Base-by-base conservation (phyloP, 2,888 invertebrate genomes). In the Imbricaverruca yamaguchii region DNA sequence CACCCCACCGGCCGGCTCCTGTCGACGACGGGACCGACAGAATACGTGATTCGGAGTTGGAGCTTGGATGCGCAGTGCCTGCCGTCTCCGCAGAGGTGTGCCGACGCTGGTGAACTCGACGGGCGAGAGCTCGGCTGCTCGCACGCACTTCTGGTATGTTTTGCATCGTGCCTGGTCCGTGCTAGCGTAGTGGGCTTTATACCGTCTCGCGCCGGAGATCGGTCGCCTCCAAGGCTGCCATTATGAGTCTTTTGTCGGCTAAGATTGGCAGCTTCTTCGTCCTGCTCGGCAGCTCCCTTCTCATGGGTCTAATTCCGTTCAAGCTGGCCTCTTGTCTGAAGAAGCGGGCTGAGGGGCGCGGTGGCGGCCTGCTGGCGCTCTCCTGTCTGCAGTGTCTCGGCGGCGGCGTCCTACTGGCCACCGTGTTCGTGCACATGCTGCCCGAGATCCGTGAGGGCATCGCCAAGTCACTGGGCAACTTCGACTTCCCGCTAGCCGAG, bases 361-460 rank as follows among this genome's bases (percentile, higher is more conserved):
- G 53, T n/a, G 23, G 25, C n/a, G 56, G 15, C 56, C 85, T 85
- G 55, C 81, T 83, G 63, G 83, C 84, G 61, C 84, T 93, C 0
- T 93, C 91, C 85, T 87, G 92, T 25, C 87, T 93, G 55, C 88
- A 94, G 55, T 92, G 93, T n/a, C 92, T 94, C 84, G 94, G 94
- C n/a, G 94, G 94, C n/a, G 94, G 94, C 18, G 94, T 94, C 0
- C 88, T 95, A 23, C 88, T 95, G 67, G 92, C 92, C 83, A 94
- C 94, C 6, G 94, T 94, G 10, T 94, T 95, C 86, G 87, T 94
- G 84, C 94, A 95, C 85, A 88, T 95, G 85, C 88, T 94, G 81
- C 94, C 94, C 1, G 94, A 94, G 88, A 92, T 94, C 0, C 88
- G 90, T 15, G 92, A 94, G 85, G 90, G 90, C 82, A 90, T 94